A percentile compares a stretch with the other conserved stretches of the same genome.
Evolutionary conservation across 2,797 vertebrate genomes (phyloP).

Genomic region (Oryzias dopingdopingensis): DNA sequence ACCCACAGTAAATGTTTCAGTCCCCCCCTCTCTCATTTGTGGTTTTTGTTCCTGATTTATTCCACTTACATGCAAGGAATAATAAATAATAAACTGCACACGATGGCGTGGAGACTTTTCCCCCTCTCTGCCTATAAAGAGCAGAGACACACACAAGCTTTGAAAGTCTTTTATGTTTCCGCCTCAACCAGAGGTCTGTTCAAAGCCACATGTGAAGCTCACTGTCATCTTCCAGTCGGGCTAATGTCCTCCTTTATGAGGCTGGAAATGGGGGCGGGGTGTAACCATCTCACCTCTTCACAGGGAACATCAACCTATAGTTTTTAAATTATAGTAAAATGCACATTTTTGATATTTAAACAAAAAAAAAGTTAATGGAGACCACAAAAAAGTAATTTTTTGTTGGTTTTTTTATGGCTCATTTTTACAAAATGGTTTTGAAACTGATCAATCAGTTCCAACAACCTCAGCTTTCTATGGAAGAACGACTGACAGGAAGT

Average conservation of each 20-base stretch:
- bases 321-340: conserved; percentile 21
- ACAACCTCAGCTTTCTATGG: no score
- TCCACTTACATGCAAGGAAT: neutral
- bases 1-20: conserved; percentile 9
- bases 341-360: conserved; percentile 23
- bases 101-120: no score
- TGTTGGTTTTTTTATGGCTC: no score
- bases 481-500: no score
- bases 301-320: conserved; percentile 7
- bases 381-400: no score
- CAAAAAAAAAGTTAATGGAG: neutral
- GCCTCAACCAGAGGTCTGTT: conserved; percentile 27
- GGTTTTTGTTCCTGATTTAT: no score
- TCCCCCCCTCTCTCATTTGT: no score
- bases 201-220: conserved; percentile 46
- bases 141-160: conserved; percentile 12
- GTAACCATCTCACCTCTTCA: conserved; percentile 16
- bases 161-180: conserved; percentile 42
- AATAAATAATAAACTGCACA: neutral
- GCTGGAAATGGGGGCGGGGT: conserved; percentile 2
- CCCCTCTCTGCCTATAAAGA: conserved; percentile 1
- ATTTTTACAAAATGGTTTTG: no score
- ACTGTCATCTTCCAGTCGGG: conserved; percentile 42
- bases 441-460: no score
- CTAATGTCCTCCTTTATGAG: conserved; percentile 34